Base-by-base conservation (phyloP, 2,888 invertebrate genomes). In the Pollenia amentaria region DNA sequence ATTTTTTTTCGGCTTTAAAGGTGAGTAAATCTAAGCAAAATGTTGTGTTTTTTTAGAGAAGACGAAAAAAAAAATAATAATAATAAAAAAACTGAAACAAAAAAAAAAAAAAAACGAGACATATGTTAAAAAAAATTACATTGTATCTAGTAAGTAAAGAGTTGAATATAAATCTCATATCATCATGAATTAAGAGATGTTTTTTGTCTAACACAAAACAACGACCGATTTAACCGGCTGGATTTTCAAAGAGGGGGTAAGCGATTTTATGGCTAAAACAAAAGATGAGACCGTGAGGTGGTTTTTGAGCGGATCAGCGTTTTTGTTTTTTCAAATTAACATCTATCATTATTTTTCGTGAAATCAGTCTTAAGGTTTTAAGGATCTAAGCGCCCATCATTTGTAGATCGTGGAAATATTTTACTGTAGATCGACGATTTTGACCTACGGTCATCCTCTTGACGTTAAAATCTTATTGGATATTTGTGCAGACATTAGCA, bases 151-250 rank as follows among this genome's bases (percentile, higher is more conserved):
- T 77, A 65, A 60, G 42, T 72, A 44, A 84, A 84, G 84, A 84
- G 78, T 38, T 65, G 60, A 73, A 78, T 78, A 60, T 67, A 73
- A 78, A 84, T 53, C 67, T 84, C 72, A 84, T 29, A 29, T 75
- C 81, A 51, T 60, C 75, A 69, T 82, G 81, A 82, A 60, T 82
- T 82, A 82, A 75, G 81, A 76, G 82, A 82, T 82, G 76, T 62
- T 69, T 51, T 60, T 53, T 62, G 69, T 62, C 76, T 82, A 67
- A 42, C 51, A 18, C 44, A 65, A 69, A 55, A 18, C 53, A 40
- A 38, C 60, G 44, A 53, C 29, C 51, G 69, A 29, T 29, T 69
- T 18, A 42, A 38, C 10, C 44, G 75, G 29, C 51, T 44, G 75
- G 48, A 53, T 72, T 53, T 46, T 21, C 29, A 8, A 4, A 12